Evolutionary conservation across 2,888 invertebrate species (phyloP).

Genomic region (Platynereis dumerilii): DNA sequence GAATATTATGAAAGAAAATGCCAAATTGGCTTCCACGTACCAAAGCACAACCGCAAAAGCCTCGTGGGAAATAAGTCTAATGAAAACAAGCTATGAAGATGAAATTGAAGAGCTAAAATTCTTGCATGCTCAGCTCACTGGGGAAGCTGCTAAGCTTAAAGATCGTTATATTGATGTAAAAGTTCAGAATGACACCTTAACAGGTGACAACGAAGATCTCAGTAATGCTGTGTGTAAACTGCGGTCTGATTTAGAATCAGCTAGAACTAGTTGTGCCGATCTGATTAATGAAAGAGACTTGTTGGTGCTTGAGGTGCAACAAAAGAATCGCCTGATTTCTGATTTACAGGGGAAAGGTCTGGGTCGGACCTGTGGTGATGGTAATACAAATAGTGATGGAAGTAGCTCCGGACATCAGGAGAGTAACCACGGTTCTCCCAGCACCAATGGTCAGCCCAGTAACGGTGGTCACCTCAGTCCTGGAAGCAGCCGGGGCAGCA

Average conservation of each 20-base stretch:
- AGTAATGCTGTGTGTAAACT: conserved; percentile 1
- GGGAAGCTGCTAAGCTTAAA: conserved; percentile 13
- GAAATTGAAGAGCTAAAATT: conserved; percentile 2
- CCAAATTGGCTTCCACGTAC: not conserved
- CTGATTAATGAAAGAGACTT: conserved; percentile 3
- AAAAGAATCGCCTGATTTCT: no score
- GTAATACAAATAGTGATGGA: no score
- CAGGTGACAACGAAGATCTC: conserved; percentile 21
- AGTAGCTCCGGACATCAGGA: no score
- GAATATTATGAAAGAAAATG: conserved; percentile 3
- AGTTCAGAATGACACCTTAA: conserved; percentile 11
- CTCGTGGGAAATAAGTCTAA: conserved; percentile 3
- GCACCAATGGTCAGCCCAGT: no score
- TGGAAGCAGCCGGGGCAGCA: conserved; percentile 4
- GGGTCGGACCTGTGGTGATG: no score
- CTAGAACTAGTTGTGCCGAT: not conserved
- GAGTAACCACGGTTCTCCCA: no score
- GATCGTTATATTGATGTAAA: conserved; percentile 3
- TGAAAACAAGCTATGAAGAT: conserved; percentile 7
- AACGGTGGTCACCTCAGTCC: no score
- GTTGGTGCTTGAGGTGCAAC: no score
- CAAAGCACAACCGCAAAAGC: conserved; percentile 2
- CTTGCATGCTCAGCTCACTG: conserved; percentile 6
- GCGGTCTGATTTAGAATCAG: not conserved
- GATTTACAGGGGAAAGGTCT: no score